phyloP scores from a whole-genome alignment of 1,140 invertebrate species.

The Lepidurus couesii region DNA sequence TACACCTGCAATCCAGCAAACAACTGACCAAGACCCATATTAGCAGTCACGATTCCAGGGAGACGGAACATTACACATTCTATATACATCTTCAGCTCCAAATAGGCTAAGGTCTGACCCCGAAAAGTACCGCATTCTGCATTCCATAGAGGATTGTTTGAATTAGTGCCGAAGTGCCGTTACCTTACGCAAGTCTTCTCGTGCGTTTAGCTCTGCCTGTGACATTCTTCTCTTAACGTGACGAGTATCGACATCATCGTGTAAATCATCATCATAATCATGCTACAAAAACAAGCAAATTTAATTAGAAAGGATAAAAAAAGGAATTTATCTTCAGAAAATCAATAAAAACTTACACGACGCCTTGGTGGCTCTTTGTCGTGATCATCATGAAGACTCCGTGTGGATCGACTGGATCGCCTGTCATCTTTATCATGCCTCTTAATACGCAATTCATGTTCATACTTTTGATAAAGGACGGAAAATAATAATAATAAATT shows the following conservation, averaged over 20 bases:
- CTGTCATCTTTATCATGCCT: neutral
- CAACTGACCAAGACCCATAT: too few relatives aligned
- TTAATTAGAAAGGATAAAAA: neutral
- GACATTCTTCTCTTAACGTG: slow-evolving; percentile 35
- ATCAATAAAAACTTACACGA: neutral
- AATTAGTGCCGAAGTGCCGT: neutral
- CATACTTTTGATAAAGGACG: neutral
- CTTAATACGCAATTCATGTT: neutral
- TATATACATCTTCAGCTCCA: neutral
- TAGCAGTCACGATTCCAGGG: too few relatives aligned
- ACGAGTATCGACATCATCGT: slow-evolving; percentile 36
- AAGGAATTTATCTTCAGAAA: neutral
- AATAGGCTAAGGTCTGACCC: neutral
- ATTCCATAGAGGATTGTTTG: neutral
- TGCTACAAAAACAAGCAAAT: slow-evolving; percentile 18
- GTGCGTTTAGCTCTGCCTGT: neutral
- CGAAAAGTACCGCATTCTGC: neutral
- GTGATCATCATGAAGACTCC: neutral
- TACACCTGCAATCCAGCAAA: too few relatives aligned
- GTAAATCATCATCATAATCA: slow-evolving; percentile 35
- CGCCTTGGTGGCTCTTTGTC: neutral
- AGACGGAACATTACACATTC: neutral
- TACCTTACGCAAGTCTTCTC: slow-evolving; percentile 29
- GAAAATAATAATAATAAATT: neutral
- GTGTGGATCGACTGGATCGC: neutral